A percentile compares a stretch with the other conserved stretches of the same genome.
Evolutionary conservation across 1,140 invertebrate genomes (phyloP).

Genomic region (Drosophila santomea): DNA sequence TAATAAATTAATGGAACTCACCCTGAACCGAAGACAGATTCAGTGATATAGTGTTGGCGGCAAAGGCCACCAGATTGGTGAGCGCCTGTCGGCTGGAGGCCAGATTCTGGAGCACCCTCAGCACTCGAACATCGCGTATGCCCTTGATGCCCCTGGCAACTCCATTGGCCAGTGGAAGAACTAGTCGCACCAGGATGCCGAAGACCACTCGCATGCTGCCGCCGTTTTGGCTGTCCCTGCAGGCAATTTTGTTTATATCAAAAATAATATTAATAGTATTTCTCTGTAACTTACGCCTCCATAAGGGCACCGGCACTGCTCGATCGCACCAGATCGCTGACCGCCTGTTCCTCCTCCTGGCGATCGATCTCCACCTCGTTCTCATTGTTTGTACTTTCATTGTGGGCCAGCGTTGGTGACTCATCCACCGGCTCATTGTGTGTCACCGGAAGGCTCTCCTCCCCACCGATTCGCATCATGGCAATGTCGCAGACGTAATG

Average conservation of each 20-base stretch:
- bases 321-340: conserved; percentile 71
- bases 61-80: conserved; percentile 85
- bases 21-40: conserved; percentile 85
- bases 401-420: conserved; percentile 8
- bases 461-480: conserved; percentile 72
- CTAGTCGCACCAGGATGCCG: conserved; percentile 75
- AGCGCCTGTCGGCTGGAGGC: conserved; percentile 82
- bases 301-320: conserved; percentile 51
- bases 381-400: conserved; percentile 19
- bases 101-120: conserved; percentile 66
- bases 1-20: conserved; percentile 43
- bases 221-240: conserved; percentile 55
- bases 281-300: conserved; percentile 52
- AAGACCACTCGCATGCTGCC: conserved; percentile 79
- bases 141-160: conserved; percentile 76
- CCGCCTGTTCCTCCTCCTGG: conserved; percentile 72
- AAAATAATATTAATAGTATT: neutral
- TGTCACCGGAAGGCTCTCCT: conserved; percentile 28
- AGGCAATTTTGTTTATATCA: neutral
- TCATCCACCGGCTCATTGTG: conserved; percentile 17
- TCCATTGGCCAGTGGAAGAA: conserved; percentile 76
- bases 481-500: conserved; percentile 75
- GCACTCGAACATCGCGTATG: conserved; percentile 74
- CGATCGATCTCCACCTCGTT: conserved; percentile 73
- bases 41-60: conserved; percentile 85